Base-by-base conservation (phyloP, 2,113 vertebrate genomes). In the Actinemys pallida region DNA sequence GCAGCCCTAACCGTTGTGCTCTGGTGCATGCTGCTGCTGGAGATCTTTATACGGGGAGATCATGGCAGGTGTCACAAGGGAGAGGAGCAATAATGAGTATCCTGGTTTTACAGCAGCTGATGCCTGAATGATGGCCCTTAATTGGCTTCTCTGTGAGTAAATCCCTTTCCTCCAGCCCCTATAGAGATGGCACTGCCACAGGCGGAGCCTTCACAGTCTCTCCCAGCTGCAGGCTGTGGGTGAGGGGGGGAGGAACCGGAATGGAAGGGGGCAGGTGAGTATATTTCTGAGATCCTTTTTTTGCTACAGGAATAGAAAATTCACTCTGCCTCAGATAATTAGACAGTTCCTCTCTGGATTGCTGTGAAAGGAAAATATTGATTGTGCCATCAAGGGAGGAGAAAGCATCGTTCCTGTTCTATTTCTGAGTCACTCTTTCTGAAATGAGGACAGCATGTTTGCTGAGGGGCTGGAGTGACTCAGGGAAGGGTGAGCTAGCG, bases 61-160 rank as follows among this genome's bases (percentile, higher is more conserved):
- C 78, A 59, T 78, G 31, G 62, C 79, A 69, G 31, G 50, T 0
- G 0, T 92, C 88, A 87, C 50, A 1, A 0, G 49, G 83, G 94
- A 94, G 84, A 95, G 75, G 27, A 90, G 84, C 76, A 76, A 82
- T 95, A 96, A 96, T 54, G 82, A 97, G 83, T 86, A n/a, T 94
- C 82, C 89, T 81, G 56, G 59, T 92, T 90, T 95, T 62, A 22
- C 80, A 93, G 90, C 62, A 94, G 81, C 91, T 90, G 90, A 83
- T 90, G 82, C 83, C 88, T 84, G 86, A 94, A 42, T 86, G 82
- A 87, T 81, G 83, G 53, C 80, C 95, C 80, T 90, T 97, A 97
- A 93, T 92, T 97, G 95, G 90, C 75, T 95, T 93, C 86, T 95
- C 65, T 90, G 92, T 87, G 52, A 90, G 93, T 92, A 97, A 95